Percentiles rank a stretch among this genome's conserved stretches.
These are phyloP conservation scores for Macrophya annulata DNA, from an alignment of 2,888 invertebrate genomes.

Conservation along the genomic window DNA sequence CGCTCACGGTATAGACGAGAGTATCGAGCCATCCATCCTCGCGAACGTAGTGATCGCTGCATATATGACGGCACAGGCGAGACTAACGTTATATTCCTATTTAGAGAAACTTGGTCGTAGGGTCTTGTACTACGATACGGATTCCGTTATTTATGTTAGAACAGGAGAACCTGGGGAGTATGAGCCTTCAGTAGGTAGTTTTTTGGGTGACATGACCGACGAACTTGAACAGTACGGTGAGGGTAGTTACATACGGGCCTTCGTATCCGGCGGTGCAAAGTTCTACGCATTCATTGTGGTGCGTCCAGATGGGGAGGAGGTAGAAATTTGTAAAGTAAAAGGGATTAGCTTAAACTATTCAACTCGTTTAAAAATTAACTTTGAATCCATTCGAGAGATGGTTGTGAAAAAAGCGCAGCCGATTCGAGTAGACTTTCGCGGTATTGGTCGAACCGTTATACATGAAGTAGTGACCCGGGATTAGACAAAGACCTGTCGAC, in stretches of 20 bases:
- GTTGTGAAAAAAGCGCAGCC: too few relatives aligned
- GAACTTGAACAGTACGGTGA: neutral
- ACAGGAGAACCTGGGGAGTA: constrained; percentile 1
- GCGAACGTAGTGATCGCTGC: constrained; percentile 72
- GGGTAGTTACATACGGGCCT: neutral
- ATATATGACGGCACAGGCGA: constrained; percentile 72
- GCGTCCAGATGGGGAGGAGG: neutral
- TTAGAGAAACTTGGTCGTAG: constrained; percentile 69
- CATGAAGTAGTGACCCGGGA: too few relatives aligned
- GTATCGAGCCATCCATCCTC: too few relatives aligned
- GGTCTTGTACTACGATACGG: constrained; percentile 75
- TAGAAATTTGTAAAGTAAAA: constrained; percentile 5
- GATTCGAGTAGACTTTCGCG: too few relatives aligned
- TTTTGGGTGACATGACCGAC: too few relatives aligned
- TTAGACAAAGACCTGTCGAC: too few relatives aligned
- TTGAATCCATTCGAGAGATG: too few relatives aligned
- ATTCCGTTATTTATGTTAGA: constrained; percentile 70
- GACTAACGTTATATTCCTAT: constrained; percentile 71
- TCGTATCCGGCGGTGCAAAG: neutral
- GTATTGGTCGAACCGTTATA: too few relatives aligned
- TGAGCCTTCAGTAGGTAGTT: too few relatives aligned
- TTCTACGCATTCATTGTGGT: too few relatives aligned
- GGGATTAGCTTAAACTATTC: neutral
- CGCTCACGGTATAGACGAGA: too few relatives aligned
- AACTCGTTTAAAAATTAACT: too few relatives aligned